phyloP scores from a whole-genome alignment of 2,113 vertebrate species.

The Embiotoca jacksoni region DNA sequence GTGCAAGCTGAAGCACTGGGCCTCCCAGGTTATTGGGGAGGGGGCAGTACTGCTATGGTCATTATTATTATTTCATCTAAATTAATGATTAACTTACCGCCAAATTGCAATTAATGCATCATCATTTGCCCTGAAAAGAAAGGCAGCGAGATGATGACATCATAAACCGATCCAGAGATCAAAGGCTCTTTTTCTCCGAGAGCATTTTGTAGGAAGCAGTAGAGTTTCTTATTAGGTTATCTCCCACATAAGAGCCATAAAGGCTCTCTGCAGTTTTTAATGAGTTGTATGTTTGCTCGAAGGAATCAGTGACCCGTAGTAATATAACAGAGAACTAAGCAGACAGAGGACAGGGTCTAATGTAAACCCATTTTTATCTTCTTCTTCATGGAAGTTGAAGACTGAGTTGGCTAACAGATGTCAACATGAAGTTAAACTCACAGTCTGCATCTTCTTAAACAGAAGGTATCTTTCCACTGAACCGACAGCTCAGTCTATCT shows the following conservation, averaged over 20 bases:
- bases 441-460: slow-evolving; percentile 8
- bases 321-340: slow-evolving; percentile 61
- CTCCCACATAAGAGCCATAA: slow-evolving; percentile 52
- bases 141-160: slow-evolving; percentile 65
- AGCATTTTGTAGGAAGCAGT: slow-evolving; percentile 9
- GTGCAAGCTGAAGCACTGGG: slow-evolving; percentile 74
- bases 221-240: slow-evolving; percentile 74
- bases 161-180: slow-evolving; percentile 65
- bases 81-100: slow-evolving; percentile 56
- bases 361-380: neutral
- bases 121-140: slow-evolving; percentile 52
- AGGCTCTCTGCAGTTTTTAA: slow-evolving; percentile 67
- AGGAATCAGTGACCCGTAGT: slow-evolving; percentile 76
- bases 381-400: neutral
- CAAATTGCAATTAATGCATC: slow-evolving; percentile 64
- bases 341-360: slow-evolving; percentile 19
- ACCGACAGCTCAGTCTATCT: slow-evolving; percentile 42
- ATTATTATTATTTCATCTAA: slow-evolving; percentile 68
- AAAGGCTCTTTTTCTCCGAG: slow-evolving; percentile 60
- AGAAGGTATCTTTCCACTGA: slow-evolving; percentile 31
- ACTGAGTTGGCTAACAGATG: neutral
- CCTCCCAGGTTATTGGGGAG: slow-evolving; percentile 65
- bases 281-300: slow-evolving; percentile 74
- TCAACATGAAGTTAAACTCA: slow-evolving; percentile 8
- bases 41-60: slow-evolving; percentile 50